These are phyloP conservation scores for Zaprionus davidi DNA, from an alignment of 1,140 invertebrate species.

Conservation along the genomic window DNA sequence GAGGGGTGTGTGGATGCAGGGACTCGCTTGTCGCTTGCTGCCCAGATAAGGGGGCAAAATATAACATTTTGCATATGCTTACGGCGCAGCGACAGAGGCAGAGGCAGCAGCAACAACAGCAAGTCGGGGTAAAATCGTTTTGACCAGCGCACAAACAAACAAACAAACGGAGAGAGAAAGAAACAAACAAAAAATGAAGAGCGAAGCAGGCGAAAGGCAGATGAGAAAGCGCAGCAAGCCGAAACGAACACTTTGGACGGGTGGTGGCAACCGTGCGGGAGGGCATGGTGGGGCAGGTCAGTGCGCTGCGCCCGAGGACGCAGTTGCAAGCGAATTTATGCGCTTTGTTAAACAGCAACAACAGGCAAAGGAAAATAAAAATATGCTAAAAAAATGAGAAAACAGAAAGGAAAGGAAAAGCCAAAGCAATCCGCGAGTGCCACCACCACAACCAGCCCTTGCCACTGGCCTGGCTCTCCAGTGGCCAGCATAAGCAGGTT, in stretches of 20 bases:
- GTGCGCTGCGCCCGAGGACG: slow-evolving; percentile 64
- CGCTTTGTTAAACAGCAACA: slow-evolving; percentile 82
- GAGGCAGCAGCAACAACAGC: slow-evolving; percentile 9
- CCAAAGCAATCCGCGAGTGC: slow-evolving; percentile 62
- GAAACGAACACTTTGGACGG: slow-evolving; percentile 66
- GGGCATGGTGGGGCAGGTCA: slow-evolving; percentile 31
- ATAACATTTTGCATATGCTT: slow-evolving; percentile 80
- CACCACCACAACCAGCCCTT: neutral
- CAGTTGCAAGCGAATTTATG: slow-evolving; percentile 83
- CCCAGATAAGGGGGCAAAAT: slow-evolving; percentile 70
- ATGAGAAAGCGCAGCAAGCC: slow-evolving; percentile 73
- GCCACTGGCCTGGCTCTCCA: neutral
- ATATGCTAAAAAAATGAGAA: slow-evolving; percentile 62
- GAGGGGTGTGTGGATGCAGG: slow-evolving; percentile 8
- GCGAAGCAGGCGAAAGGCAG: slow-evolving; percentile 68
- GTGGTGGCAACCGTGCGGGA: neutral
- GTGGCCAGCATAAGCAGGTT: slow-evolving; percentile 40
- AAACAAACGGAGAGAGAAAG: slow-evolving; percentile 61
- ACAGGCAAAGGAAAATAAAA: slow-evolving; percentile 63
- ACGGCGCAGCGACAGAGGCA: neutral
- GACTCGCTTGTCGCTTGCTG: slow-evolving; percentile 41
- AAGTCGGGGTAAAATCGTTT: slow-evolving; percentile 73
- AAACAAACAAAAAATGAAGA: slow-evolving; percentile 24
- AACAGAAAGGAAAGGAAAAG: slow-evolving; percentile 36
- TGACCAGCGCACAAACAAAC: slow-evolving; percentile 71